These are phyloP conservation scores for Alca torda DNA, from an alignment of 2,797 vertebrate species.

Conservation along the genomic window DNA sequence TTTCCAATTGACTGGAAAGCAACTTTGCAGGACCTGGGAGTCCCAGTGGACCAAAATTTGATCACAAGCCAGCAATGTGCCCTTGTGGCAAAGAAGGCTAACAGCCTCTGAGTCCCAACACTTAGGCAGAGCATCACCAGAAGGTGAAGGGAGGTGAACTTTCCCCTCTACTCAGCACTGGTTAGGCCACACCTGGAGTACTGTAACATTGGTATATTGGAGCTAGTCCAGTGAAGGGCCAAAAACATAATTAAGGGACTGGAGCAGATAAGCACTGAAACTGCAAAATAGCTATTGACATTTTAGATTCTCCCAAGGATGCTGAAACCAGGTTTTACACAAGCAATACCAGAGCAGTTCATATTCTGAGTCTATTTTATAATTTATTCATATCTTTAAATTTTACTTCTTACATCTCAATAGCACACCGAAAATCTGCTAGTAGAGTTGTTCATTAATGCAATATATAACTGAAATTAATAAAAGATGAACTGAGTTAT, in stretches of 20 bases:
- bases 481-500: neutral
- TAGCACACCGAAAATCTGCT: neutral
- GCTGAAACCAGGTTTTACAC: neutral
- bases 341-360: neutral
- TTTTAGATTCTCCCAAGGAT: neutral
- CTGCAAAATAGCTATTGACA: neutral
- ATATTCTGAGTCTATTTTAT: neutral
- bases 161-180: neutral
- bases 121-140: neutral
- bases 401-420: neutral
- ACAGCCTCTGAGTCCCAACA: neutral
- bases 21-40: neutral
- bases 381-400: neutral
- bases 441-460: neutral
- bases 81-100: neutral
- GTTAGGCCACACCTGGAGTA: neutral
- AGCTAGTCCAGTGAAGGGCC: neutral
- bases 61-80: neutral
- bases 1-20: neutral
- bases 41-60: neutral
- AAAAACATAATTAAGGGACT: neutral
- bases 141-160: neutral
- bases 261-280: neutral
- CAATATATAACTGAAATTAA: neutral
- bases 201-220: neutral